Conservation (phyloP, 2,888 invertebrate genomes). For the Aporophyla lueneburgensis region DNA sequence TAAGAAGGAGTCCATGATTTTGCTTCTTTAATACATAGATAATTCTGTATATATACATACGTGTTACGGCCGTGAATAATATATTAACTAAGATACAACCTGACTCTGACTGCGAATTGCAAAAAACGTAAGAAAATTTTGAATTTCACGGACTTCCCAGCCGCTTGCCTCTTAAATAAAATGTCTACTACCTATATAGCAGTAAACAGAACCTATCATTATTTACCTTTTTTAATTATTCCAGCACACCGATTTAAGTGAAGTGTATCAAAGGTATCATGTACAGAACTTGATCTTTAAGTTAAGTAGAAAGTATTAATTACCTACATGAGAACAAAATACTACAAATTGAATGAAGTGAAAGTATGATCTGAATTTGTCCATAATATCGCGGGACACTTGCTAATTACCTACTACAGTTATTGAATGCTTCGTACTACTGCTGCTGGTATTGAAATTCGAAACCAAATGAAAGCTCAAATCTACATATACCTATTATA, state of each 20-base stretch:
- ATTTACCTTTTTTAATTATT: conserved; percentile 5
- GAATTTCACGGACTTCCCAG: too few species aligned
- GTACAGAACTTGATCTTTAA: conserved; percentile 41
- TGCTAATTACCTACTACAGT: conserved; percentile 39
- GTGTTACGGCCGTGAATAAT: too few species aligned
- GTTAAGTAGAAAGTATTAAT: conserved; percentile 59
- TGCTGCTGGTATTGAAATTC: background rate
- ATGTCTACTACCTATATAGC: background rate
- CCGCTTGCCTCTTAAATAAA: background rate
- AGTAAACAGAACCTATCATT: background rate
- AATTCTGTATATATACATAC: too few species aligned
- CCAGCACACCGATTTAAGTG: background rate
- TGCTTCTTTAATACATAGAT: too few species aligned
- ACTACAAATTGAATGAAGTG: conserved; percentile 47
- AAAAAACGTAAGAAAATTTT: too few species aligned
- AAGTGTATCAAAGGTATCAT: conserved; percentile 34
- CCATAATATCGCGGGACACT: conserved; percentile 33
- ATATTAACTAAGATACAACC: too few species aligned
- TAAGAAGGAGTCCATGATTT: too few species aligned
- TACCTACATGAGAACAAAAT: conserved; percentile 45
- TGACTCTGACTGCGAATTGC: too few species aligned
- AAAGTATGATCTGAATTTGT: conserved; percentile 55
- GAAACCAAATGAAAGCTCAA: conserved; percentile 6
- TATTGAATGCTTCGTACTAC: conserved; percentile 11
- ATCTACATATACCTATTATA: too few species aligned